Evolutionary conservation across 1,140 invertebrate genomes (phyloP), one percentile per base, ranked within the genome.

Genomic region (Teleopsis dalmanni): DNA sequence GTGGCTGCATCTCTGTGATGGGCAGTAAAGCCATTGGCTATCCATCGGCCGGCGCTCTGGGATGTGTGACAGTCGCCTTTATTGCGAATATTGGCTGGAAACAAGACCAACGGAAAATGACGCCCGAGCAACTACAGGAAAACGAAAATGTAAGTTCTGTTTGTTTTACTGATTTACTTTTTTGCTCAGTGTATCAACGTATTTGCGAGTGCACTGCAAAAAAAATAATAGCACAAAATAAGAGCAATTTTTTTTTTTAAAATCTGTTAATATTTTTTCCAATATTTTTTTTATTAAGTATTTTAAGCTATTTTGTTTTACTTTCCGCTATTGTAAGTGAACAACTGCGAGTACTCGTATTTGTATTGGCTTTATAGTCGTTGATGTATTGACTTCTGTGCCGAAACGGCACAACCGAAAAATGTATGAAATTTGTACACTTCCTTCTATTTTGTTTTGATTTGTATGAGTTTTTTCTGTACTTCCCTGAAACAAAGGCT

Each of bases 1-100:
- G 72, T 45, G 81, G 80, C 25, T 58, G 81, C 29, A 63, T 81
- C 36, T 73, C 76, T 22, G 75, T 83, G 34, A 77, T 85, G 62
- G 79, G 80, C 26, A 82, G 80, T 55, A 68, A 72, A 38, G 59
- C 65, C 23, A 61, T 81, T 36, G 74, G 75, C 3, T 75, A 79
- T 56, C 71, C 71, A 34, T 81, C 80, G n/a, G 77, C 79, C 9
- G 83, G 84, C 10, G 77, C 81, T 6, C 62, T 84, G 14, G 81
- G 74, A 3, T 78, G 77, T 59, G 76, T 83, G 22, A 75, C 76
- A 23, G 56, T 78, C 21, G 75, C 81, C 2, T 83, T 83, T 70
- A 75, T 83, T 22, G 81, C 80, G 4, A 75, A 69, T 38, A 61
- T 70, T 35, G 66, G 70, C 40, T 78, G 75, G 76, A 66, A 70